Evolutionary conservation across 2,888 invertebrate species (phyloP).

Genomic region (Troides aeacus): DNA sequence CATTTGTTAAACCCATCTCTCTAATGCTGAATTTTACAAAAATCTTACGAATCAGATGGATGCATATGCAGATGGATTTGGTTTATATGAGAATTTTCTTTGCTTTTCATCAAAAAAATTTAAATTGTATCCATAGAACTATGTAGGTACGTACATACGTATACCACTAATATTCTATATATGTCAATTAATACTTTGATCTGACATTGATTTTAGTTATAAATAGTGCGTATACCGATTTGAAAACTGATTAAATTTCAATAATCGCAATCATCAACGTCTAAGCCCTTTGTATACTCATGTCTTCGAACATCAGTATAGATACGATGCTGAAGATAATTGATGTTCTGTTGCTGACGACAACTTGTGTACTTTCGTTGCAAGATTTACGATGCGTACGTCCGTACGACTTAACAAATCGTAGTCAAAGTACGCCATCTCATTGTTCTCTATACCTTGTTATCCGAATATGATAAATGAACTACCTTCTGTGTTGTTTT

Average conservation of each 20-base stretch:
- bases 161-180: background rate
- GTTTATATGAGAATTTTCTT: background rate
- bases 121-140: no score
- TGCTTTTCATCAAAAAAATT: no score
- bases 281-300: constrained; percentile 13
- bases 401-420: constrained; percentile 34
- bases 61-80: no score
- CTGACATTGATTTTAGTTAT: background rate
- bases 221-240: constrained; percentile 1
- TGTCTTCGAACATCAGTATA: constrained; percentile 12
- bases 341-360: constrained; percentile 26
- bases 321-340: constrained; percentile 21
- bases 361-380: constrained; percentile 20
- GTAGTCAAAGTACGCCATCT: constrained; percentile 31
- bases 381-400: constrained; percentile 24
- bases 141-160: background rate
- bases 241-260: constrained; percentile 14
- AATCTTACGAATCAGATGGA: no score
- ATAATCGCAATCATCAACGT: constrained; percentile 4
- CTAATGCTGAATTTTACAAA: no score
- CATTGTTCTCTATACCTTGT: constrained; percentile 45
- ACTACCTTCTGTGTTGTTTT: constrained; percentile 38
- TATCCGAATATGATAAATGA: constrained; percentile 47
- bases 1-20: no score
- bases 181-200: background rate